Base-by-base conservation (phyloP, 2,797 vertebrate genomes). In the Selene dorsalis region DNA sequence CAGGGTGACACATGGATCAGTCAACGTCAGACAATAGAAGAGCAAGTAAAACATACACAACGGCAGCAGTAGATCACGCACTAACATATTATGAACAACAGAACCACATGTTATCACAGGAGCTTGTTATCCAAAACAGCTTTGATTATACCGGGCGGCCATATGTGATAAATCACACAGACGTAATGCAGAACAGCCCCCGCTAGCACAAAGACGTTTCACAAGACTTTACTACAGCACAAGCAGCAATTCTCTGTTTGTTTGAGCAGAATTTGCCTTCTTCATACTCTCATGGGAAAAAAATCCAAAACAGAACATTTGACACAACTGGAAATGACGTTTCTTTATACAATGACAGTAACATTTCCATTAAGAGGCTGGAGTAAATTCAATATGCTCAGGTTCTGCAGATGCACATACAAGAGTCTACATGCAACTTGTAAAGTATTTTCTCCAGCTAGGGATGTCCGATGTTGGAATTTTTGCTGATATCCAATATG, bases 161-260 rank as follows among this genome's bases (percentile, higher is more conserved):
- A 64, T 24, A 28, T n/a, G 57, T 32, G 26, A 71, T 58, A 38
- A 75, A 66, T 55, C n/a, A 18, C 43, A 43, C 43, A 65, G 53
- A 65, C 57, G 70, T 69, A 32, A 16, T 16, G 45, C 60, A 67
- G 64, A 70, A 28, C 64, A 22, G 53, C 26, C 71, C 35, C 24
- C 6, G 14, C 50, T 30, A 39, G n/a, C 50, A 38, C 17, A 13
- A 52, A 39, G 6, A 52, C 68, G 58, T 32, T 75, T 65, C 32
- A 48, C 58, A 32, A 10, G 69, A 62, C 16, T 32, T 53, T 3
- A 28, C 53, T 43, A 52, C 59, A 61, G 59, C 41, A 58, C 28
- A 12, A 20, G 18, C 64, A 56, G 1, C 56, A 22, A 13, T 41
- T 0, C 52, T 35, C 30, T 1, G 28, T 32, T 1, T 59, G 69